A percentile compares a stretch with the other conserved stretches of the same genome.
Conservation (phyloP, 2,888 invertebrate species). For the Cremastinae sp. region DNA sequence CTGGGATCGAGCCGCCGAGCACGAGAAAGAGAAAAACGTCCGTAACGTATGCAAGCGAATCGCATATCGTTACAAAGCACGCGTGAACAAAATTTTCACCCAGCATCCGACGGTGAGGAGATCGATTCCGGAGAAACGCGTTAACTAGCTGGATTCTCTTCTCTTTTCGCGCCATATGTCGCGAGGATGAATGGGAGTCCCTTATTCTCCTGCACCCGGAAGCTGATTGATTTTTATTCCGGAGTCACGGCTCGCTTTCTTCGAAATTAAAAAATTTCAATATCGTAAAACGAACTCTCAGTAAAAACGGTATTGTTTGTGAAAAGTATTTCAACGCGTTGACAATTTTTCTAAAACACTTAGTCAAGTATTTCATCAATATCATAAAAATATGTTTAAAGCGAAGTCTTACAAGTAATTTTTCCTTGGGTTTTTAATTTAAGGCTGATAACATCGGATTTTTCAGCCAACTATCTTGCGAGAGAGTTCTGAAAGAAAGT, state of each 20-base stretch:
- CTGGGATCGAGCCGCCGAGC: conserved; percentile 70
- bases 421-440: no score
- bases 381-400: no score
- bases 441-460: no score
- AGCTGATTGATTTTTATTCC: conserved; percentile 1
- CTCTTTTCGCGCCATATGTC: conserved; percentile 65
- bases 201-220: conserved; percentile 34
- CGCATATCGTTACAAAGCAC: conserved; percentile 38
- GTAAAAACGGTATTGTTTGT: no score
- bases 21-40: conserved; percentile 17
- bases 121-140: conserved; percentile 56
- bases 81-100: conserved; percentile 46
- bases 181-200: conserved; percentile 35
- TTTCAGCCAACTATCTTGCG: no score
- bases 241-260: background rate
- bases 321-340: no score
- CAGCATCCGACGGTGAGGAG: conserved; percentile 24
- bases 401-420: no score
- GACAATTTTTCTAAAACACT: no score
- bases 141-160: conserved; percentile 65
- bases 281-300: conserved; percentile 1
- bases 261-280: background rate
- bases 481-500: conserved; percentile 9
- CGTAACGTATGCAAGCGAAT: conserved; percentile 56
- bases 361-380: no score